A percentile compares a stretch with the other conserved stretches of the same genome.
Conservation (phyloP, 2,888 invertebrate genomes). For the Nomada lathburiana region DNA sequence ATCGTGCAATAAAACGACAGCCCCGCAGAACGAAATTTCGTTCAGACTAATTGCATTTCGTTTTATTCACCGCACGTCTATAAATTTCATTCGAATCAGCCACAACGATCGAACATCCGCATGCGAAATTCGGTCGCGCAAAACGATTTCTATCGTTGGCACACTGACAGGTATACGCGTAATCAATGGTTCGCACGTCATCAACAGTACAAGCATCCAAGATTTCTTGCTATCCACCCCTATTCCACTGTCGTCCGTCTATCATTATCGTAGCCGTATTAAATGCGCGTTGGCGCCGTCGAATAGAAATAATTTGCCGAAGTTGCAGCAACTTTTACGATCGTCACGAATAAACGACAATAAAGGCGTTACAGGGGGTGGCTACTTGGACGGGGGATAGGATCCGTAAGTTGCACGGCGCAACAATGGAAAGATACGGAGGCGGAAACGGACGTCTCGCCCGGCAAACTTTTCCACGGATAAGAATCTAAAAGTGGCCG, state of each 20-base stretch:
- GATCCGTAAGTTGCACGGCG: constrained; percentile 7
- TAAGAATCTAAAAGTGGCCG: constrained; percentile 60
- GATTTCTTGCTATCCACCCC: too few relatives aligned
- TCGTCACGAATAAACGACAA: constrained; percentile 35
- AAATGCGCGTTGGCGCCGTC: constrained; percentile 2
- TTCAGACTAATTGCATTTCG: too few relatives aligned
- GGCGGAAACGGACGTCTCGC: constrained; percentile 48
- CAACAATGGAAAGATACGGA: constrained; percentile 50
- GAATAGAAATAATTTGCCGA: constrained; percentile 35
- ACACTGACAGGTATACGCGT: too few relatives aligned
- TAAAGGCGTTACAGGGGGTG: constrained; percentile 1
- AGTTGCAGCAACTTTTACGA: constrained; percentile 34
- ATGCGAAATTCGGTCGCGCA: too few relatives aligned
- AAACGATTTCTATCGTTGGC: too few relatives aligned
- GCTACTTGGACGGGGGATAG: not conserved
- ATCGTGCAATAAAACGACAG: too few relatives aligned
- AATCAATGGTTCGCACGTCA: too few relatives aligned
- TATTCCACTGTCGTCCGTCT: not conserved
- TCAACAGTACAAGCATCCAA: too few relatives aligned
- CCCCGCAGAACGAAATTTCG: too few relatives aligned
- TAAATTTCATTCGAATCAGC: too few relatives aligned
- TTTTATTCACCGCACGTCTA: too few relatives aligned
- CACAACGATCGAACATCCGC: too few relatives aligned
- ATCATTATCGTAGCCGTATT: constrained; percentile 16
- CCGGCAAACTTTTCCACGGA: constrained; percentile 48